phyloP scores from a whole-genome alignment of 2,888 invertebrate species.

The Tricholauxania praeusta region DNA sequence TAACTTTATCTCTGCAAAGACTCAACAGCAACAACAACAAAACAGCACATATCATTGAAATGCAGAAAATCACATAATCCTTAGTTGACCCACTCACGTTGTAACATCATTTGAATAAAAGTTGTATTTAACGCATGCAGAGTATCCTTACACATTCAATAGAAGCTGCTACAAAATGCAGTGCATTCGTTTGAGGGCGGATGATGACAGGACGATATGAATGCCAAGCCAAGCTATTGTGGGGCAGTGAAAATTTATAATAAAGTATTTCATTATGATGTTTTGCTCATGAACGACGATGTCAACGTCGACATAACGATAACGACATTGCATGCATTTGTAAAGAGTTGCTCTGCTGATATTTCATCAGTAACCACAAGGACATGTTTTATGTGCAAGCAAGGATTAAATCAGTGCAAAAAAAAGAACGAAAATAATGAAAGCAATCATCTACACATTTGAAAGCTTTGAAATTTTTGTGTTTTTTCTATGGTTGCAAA shows the following conservation, averaged over 20 bases:
- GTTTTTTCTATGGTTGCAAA: too few species aligned
- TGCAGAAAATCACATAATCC: conserved; percentile 9
- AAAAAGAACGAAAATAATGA: too few species aligned
- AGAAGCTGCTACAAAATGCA: not conserved
- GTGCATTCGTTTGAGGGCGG: not conserved
- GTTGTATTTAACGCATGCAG: conserved; percentile 1
- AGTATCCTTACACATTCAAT: not conserved
- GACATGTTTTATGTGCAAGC: conserved; percentile 23
- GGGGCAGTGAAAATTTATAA: too few species aligned
- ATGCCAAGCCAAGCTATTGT: too few species aligned
- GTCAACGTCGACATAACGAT: too few species aligned
- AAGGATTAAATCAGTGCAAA: conserved; percentile 5
- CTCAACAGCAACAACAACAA: not conserved
- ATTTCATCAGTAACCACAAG: conserved; percentile 14
- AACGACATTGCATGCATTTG: not conserved
- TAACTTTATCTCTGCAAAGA: not conserved
- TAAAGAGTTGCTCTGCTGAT: conserved; percentile 14
- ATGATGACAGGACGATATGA: not conserved
- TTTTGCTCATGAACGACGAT: too few species aligned
- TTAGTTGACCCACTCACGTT: conserved; percentile 16
- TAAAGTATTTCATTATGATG: too few species aligned
- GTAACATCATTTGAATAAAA: not conserved
- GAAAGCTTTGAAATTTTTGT: too few species aligned
- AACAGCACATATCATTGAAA: not conserved
- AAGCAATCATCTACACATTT: too few species aligned